These are phyloP conservation scores for Nannospalax galili DNA, from an alignment of 2,113 vertebrate genomes.

Conservation along the genomic window DNA sequence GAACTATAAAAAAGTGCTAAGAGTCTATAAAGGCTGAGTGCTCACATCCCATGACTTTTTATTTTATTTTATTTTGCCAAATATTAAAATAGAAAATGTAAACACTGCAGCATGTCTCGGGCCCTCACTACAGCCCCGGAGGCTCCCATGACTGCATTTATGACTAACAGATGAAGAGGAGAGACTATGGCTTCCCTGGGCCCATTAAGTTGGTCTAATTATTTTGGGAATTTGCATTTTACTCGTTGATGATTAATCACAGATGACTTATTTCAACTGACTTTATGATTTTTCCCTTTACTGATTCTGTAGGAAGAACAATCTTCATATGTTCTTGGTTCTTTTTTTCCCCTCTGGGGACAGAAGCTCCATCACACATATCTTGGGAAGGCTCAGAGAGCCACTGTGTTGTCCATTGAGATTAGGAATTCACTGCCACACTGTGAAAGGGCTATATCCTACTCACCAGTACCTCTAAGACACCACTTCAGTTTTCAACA, in stretches of 20 bases:
- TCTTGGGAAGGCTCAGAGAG: background rate
- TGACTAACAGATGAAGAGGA: conserved; percentile 57
- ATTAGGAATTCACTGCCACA: background rate
- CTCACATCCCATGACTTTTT: conserved; percentile 21
- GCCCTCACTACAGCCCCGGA: background rate
- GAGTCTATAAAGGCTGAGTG: conserved; percentile 31
- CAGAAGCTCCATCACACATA: fast-evolving
- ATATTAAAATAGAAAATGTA: conserved; percentile 68
- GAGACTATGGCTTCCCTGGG: background rate
- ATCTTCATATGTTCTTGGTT: background rate
- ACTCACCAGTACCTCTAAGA: background rate
- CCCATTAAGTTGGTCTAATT: conserved; percentile 47
- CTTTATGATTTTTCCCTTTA: conserved; percentile 13
- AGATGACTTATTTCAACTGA: conserved; percentile 53
- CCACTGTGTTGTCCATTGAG: background rate
- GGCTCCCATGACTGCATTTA: conserved; percentile 27
- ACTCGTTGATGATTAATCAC: conserved; percentile 28
- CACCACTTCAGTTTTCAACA: background rate
- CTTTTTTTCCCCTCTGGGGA: background rate
- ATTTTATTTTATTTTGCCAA: background rate
- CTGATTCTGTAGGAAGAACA: background rate
- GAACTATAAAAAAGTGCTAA: conserved; percentile 49
- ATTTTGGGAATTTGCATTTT: conserved; percentile 42
- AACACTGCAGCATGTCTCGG: background rate
- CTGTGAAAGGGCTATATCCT: background rate